phyloP scores from a whole-genome alignment of 2,113 vertebrate genomes.

The Apus apus region DNA sequence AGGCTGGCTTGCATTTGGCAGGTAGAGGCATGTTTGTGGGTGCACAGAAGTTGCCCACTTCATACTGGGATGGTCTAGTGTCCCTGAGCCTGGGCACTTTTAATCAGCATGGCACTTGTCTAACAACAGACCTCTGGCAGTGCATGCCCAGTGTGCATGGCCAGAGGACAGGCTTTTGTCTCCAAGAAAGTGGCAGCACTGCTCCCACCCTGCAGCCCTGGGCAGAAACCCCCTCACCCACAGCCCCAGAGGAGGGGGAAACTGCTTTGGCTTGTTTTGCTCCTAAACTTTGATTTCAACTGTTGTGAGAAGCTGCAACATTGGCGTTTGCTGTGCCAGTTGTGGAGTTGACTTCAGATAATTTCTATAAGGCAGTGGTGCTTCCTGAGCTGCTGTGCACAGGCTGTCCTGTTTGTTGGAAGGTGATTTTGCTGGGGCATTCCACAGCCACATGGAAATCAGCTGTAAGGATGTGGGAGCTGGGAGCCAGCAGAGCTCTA shows the following conservation, averaged over 20 bases:
- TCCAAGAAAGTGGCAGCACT: background rate
- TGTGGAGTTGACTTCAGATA: background rate
- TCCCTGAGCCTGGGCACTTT: background rate
- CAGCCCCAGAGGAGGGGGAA: background rate
- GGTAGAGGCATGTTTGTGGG: background rate
- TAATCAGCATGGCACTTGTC: background rate
- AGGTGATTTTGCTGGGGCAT: background rate
- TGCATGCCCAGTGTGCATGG: accelerated
- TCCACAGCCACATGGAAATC: background rate
- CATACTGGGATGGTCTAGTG: accelerated
- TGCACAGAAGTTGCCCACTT: background rate
- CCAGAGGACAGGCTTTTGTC: background rate
- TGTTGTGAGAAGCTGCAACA: background rate
- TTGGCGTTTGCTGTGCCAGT: background rate
- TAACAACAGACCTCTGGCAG: background rate
- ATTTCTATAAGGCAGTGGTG: background rate
- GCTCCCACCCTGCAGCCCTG: accelerated
- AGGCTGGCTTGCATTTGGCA: background rate
- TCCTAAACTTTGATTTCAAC: background rate
- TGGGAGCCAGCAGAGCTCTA: background rate
- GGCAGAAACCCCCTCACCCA: background rate
- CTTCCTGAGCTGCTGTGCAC: background rate
- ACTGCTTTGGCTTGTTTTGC: background rate
- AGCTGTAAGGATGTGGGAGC: background rate
- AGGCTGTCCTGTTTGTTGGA: background rate